A percentile compares a stretch with the other conserved stretches of the same genome.
phyloP scores from a whole-genome alignment of 2,113 vertebrate species.

The Sclerurus mexicanus region DNA sequence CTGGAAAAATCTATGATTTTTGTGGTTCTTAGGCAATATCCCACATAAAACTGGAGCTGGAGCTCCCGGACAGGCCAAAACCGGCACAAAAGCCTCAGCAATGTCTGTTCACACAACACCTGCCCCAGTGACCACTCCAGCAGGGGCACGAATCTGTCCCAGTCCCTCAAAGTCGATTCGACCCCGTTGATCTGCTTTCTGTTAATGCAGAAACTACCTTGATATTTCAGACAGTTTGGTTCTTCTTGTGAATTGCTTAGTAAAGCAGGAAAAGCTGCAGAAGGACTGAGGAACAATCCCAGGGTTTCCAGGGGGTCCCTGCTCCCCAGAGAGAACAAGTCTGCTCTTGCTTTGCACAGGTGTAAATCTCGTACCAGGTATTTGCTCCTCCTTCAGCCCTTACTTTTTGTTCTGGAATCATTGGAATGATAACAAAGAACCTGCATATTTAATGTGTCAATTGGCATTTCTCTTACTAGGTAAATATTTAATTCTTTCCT shows the following conservation, averaged over 20 bases:
- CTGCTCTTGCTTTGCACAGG: slow-evolving; percentile 28
- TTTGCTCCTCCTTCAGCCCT: neutral
- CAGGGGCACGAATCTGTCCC: neutral
- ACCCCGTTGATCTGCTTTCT: neutral
- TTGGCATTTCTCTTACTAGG: neutral
- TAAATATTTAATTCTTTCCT: slow-evolving; percentile 33
- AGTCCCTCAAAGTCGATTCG: neutral
- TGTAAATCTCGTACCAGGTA: neutral
- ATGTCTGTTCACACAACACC: neutral
- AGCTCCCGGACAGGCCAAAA: neutral
- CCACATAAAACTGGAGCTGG: neutral
- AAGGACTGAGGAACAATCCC: neutral
- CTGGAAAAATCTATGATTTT: neutral
- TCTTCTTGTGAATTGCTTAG: neutral
- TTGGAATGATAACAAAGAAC: slow-evolving; percentile 40
- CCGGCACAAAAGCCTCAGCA: neutral
- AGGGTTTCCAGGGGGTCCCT: neutral
- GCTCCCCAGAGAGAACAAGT: neutral
- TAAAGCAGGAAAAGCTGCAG: neutral
- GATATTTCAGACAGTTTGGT: neutral
- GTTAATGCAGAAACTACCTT: neutral
- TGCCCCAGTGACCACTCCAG: neutral
- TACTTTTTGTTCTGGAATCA: slow-evolving; percentile 14
- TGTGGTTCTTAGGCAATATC: neutral
- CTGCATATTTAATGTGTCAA: slow-evolving; percentile 11